These are phyloP conservation scores for Mesocricetus auratus DNA, from an alignment of 2,113 vertebrate species.

Conservation along the genomic window DNA sequence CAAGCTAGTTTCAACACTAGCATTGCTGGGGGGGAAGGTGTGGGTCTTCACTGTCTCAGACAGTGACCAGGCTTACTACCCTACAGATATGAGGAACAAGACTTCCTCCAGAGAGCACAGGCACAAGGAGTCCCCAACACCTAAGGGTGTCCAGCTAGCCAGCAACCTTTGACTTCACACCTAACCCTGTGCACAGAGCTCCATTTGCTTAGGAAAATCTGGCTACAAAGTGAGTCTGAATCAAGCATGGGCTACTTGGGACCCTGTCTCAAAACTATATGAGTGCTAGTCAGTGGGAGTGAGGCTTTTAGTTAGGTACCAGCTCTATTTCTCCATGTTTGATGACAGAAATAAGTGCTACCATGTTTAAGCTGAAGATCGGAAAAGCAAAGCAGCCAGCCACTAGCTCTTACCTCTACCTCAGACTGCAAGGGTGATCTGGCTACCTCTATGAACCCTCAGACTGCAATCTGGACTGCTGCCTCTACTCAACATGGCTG, in stretches of 20 bases:
- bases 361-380: too few species aligned
- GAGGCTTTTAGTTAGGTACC: not conserved
- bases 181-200: not conserved
- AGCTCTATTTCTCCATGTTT: not conserved
- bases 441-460: too few species aligned
- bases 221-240: not conserved
- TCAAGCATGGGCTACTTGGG: not conserved
- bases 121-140: not conserved
- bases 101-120: not conserved
- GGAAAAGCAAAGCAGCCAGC: too few species aligned
- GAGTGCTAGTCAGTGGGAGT: not conserved
- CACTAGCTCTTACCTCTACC: too few species aligned
- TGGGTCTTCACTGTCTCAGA: not conserved
- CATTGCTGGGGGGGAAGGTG: not conserved
- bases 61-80: not conserved
- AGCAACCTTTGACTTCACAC: not conserved
- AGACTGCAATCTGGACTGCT: too few species aligned
- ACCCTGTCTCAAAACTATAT: not conserved
- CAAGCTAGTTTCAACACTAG: not conserved
- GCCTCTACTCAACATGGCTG: too few species aligned
- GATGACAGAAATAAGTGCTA: not conserved
- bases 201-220: not conserved
- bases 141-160: not conserved
- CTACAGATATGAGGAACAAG: not conserved
- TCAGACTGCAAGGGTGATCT: too few species aligned